Percentiles rank a stretch among this genome's conserved stretches.
Conservation (phyloP, 2,797 vertebrate genomes). For the Sebastes umbrosus region DNA sequence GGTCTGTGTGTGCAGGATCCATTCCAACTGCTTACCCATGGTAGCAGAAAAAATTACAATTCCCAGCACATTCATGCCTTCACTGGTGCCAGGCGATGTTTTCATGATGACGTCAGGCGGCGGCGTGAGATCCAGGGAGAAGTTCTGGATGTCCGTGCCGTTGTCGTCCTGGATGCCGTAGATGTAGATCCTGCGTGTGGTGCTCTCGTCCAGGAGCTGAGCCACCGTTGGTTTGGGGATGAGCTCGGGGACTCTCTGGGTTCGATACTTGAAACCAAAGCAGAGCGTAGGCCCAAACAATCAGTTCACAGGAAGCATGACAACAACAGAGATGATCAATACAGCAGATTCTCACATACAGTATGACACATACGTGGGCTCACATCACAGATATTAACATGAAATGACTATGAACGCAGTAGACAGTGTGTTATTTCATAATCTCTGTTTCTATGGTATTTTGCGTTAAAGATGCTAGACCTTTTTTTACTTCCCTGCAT, state of each 20-base stretch:
- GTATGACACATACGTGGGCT: not conserved
- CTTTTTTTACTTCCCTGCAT: not conserved
- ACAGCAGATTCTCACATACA: not conserved
- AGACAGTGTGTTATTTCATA: not conserved
- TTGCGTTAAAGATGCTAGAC: not conserved
- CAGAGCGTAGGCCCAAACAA: not conserved
- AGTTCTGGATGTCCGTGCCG: constrained; percentile 90
- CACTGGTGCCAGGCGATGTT: constrained; percentile 92
- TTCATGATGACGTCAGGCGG: constrained; percentile 93
- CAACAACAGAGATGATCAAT: not conserved
- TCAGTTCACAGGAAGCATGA: not conserved
- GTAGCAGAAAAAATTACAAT: constrained; percentile 98
- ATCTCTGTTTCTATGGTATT: not conserved
- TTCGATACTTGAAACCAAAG: constrained; percentile 88
- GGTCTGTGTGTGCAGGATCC: not conserved
- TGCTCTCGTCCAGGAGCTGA: constrained; percentile 80
- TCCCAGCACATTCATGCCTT: constrained; percentile 97
- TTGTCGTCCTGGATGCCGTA: constrained; percentile 97
- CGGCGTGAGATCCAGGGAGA: constrained; percentile 93
- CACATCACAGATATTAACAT: not conserved
- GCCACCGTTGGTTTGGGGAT: constrained; percentile 82
- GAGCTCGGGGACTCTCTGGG: constrained; percentile 87
- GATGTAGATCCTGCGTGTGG: constrained; percentile 86
- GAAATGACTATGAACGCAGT: not conserved
- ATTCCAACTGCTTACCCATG: constrained; percentile 86